A percentile compares a stretch with the other conserved stretches of the same genome.
Evolutionary conservation across 2,888 invertebrate genomes (phyloP).

Genomic region (Gymnocheta viridis): DNA sequence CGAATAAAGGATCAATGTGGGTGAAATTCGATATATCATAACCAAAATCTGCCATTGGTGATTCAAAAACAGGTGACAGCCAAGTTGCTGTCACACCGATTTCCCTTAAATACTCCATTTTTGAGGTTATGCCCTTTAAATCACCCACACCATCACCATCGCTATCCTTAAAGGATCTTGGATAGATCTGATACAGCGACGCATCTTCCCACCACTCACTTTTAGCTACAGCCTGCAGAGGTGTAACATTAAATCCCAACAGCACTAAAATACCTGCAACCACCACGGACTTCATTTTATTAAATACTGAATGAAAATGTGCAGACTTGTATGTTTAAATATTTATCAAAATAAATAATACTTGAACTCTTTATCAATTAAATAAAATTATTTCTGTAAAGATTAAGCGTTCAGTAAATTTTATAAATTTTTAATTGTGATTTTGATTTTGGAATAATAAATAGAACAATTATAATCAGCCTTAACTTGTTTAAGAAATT

Average conservation of each 20-base stretch:
- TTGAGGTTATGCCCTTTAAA: conserved; percentile 85
- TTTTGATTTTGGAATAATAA: too few species aligned
- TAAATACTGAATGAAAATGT: conserved; percentile 16
- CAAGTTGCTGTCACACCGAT: conserved; percentile 87
- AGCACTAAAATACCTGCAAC: not conserved
- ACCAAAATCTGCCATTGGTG: conserved; percentile 90
- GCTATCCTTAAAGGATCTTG: conserved; percentile 92
- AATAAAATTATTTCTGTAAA: not conserved
- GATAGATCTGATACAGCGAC: conserved; percentile 92
- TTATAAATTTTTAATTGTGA: too few species aligned
- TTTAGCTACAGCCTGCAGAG: not conserved
- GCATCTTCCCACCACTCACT: conserved; percentile 92
- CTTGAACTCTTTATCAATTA: not conserved
- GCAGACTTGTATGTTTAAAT: not conserved
- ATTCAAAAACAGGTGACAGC: conserved; percentile 88
- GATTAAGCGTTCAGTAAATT: too few species aligned
- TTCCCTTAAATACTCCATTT: conserved; percentile 86
- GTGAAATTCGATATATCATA: conserved; percentile 89
- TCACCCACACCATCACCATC: conserved; percentile 93
- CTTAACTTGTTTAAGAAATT: too few species aligned
- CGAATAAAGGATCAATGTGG: conserved; percentile 86
- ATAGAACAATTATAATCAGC: too few species aligned
- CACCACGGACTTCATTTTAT: conserved; percentile 31
- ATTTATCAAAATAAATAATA: not conserved
- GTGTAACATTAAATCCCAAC: not conserved